Evolutionary conservation across 1,140 invertebrate species (phyloP), one percentile per base, ranked within the genome.

Genomic region (Lerema accius): DNA sequence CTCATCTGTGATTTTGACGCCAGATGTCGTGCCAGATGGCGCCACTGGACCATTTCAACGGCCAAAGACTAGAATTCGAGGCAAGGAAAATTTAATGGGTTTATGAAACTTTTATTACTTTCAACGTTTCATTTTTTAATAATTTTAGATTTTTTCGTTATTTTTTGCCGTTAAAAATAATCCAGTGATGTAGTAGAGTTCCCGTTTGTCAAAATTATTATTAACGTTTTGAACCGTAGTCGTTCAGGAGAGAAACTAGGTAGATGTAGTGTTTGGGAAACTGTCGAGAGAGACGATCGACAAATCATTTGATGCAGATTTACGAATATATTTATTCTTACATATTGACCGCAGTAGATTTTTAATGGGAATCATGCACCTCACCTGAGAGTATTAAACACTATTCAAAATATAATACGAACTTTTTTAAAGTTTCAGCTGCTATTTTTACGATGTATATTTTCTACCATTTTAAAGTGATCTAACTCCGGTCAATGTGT

Each of bases 1-100:
- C 67, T 73, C 70, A 79, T 76, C 78, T 80, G 78, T 81, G 78
- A 81, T 80, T 81, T 81, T 76, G 73, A 80, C 63, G 75, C 75
- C 73, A 68, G 56, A 63, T 70, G 74, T 65, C 69, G 67, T 61
- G 75, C 75, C 73, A 68, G 56, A 63, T 70, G 74, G 67, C 69
- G 67, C 67, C 64, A 69, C 64, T 69, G 64, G 56, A 49, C 28
- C 13, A 53, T 55, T 58, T 45, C 9, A 43, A 17, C 15, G 53
- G 53, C 53, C 13, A 17, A 56, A 58, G 26, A 46, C 42, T 46
- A 45, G 55, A 13, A 35, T 32, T 10, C 26, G 40, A 11, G 42
- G 55, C 51, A 45, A 58, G 23, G 14, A 10, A 42, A 39, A 39
- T 4, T 17, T 4, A 15, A 51, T 1, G 13, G 3, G 19, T 23